Evolutionary conservation across 1,140 invertebrate species (phyloP).

Genomic region (Heliconius himera): DNA sequence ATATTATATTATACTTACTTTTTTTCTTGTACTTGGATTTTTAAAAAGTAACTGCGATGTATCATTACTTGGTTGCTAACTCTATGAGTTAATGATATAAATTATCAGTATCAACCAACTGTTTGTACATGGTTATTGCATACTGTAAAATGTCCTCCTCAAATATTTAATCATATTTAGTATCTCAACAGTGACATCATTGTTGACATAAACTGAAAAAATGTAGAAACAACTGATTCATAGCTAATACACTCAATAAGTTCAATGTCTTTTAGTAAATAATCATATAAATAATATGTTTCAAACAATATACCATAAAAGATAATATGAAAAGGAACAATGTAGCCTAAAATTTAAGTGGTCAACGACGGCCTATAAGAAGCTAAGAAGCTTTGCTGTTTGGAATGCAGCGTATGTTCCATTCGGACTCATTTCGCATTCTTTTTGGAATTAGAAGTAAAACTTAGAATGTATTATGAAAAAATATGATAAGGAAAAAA

Average conservation of each 20-base stretch:
- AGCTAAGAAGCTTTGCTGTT: constrained; percentile 45
- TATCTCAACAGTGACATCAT: constrained; percentile 52
- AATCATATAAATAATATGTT: constrained; percentile 52
- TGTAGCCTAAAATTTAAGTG: constrained; percentile 61
- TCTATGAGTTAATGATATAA: neutral
- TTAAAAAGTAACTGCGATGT: neutral
- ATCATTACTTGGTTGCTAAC: no score
- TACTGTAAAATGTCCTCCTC: neutral
- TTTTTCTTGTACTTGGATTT: neutral
- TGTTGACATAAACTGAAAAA: constrained; percentile 45
- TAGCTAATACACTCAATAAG: constrained; percentile 50
- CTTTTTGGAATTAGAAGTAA: constrained; percentile 47
- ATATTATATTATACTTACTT: neutral
- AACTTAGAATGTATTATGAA: constrained; percentile 25
- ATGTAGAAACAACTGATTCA: constrained; percentile 58
- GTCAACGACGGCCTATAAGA: constrained; percentile 37
- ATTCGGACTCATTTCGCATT: constrained; percentile 43
- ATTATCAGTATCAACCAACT: neutral
- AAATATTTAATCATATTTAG: constrained; percentile 25
- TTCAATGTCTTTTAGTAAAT: constrained; percentile 66
- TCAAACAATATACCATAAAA: constrained; percentile 65
- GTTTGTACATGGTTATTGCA: neutral
- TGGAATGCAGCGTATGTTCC: constrained; percentile 47
- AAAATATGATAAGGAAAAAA: neutral
- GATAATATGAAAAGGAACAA: constrained; percentile 62